A percentile compares a stretch with the other conserved stretches of the same genome.
Conservation (phyloP, 2,113 vertebrate genomes). For the Phasianus colchicus region DNA sequence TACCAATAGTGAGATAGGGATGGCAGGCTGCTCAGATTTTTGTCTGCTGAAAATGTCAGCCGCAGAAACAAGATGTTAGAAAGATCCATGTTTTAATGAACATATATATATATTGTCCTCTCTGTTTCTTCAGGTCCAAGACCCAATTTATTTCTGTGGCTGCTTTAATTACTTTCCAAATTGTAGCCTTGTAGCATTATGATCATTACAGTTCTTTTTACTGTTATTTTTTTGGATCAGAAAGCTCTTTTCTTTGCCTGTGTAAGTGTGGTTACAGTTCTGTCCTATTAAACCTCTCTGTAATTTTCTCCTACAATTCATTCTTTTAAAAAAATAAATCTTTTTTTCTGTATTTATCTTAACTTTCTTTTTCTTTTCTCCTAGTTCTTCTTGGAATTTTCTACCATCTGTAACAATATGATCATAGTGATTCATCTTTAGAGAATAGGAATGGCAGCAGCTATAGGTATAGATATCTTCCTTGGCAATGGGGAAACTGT, state of each 20-base stretch:
- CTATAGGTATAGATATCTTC: slow-evolving; percentile 76
- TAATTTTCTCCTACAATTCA: slow-evolving; percentile 1
- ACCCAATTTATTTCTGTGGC: background rate
- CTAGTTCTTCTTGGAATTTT: slow-evolving; percentile 83
- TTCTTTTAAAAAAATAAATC: background rate
- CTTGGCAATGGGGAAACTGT: slow-evolving; percentile 53
- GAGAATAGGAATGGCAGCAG: slow-evolving; percentile 71
- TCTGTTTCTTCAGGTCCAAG: accelerated
- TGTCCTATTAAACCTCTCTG: background rate
- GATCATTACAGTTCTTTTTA: background rate
- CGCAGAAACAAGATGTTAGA: background rate
- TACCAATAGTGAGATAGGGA: background rate
- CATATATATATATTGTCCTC: background rate
- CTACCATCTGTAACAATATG: slow-evolving; percentile 72
- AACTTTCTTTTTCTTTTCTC: slow-evolving; percentile 78
- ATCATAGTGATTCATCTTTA: slow-evolving; percentile 75
- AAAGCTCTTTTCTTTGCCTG: background rate
- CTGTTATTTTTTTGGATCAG: background rate
- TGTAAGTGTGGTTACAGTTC: background rate
- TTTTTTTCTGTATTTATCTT: slow-evolving; percentile 64
- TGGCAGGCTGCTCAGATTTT: background rate
- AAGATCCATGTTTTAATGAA: background rate
- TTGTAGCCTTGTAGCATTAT: background rate
- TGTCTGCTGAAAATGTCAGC: background rate
- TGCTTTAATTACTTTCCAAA: background rate